Percentiles rank a stretch among this genome's conserved stretches.
phyloP scores from a whole-genome alignment of 2,888 invertebrate genomes.

The Gandaritis pyraliata region DNA sequence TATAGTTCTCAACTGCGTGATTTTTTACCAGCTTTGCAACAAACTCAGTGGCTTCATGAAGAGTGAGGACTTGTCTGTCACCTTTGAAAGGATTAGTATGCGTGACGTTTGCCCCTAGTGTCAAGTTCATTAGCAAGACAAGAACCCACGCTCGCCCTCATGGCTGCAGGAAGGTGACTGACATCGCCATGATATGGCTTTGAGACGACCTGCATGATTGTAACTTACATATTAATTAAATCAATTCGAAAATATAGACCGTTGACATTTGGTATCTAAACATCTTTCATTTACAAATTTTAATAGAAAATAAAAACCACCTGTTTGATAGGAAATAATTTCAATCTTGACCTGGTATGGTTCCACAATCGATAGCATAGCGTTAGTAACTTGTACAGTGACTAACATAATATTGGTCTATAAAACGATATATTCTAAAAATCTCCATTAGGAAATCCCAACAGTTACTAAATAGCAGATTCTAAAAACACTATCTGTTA shows the following conservation, averaged over 20 bases:
- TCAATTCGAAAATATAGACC: slow-evolving; percentile 40
- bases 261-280: slow-evolving; percentile 38
- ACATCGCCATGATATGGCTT: slow-evolving; percentile 61
- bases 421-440: no score
- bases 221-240: slow-evolving; percentile 57
- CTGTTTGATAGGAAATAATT: no score
- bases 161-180: slow-evolving; percentile 70
- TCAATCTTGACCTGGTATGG: no score
- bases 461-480: not conserved
- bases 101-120: slow-evolving; percentile 53
- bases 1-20: not conserved
- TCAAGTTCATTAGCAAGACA: slow-evolving; percentile 80
- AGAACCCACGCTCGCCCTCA: slow-evolving; percentile 73
- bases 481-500: not conserved
- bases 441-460: no score
- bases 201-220: slow-evolving; percentile 59
- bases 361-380: no score
- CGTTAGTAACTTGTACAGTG: no score
- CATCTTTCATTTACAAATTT: no score
- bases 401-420: no score
- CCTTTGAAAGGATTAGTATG: slow-evolving; percentile 64
- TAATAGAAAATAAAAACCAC: no score
- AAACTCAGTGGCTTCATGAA: slow-evolving; percentile 22
- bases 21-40: not conserved
- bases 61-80: slow-evolving; percentile 39